Base-by-base conservation (phyloP, 2,113 vertebrate genomes). In the Phylloscopus whistleri region DNA sequence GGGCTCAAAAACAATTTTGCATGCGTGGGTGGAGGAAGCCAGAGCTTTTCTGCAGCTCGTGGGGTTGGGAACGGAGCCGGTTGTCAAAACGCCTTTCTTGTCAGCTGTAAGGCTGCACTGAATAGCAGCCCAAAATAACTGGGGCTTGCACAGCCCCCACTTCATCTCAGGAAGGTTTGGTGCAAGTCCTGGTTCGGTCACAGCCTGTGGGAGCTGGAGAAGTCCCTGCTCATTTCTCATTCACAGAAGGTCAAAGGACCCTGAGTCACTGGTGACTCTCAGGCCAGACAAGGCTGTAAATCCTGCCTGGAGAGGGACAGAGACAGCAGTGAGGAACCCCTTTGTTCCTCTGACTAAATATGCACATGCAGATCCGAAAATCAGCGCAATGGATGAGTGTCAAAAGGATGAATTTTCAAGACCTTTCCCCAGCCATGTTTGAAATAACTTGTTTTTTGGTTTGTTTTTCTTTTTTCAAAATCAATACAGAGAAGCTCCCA, bases 1-100 rank as follows among this genome's bases (percentile, higher is more conserved):
- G 80, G 97, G 96, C 96, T 98, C 84, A 70, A 89, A 91, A 94
- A 93, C 92, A 95, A 87, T 96, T 95, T 95, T 84, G 89, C 95
- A 95, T 79, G 44, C 16, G 88, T 95, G 89, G 96, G 96, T 80
- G 86, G 92, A 94, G 94, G 91, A 81, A 94, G 90, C 58, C 46
- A 9, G 64, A 87, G 92, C 49, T 84, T 91, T 89, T 92, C 53
- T 81, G 74, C 66, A 77, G 83, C 73, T 95, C 6, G 44, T 82
- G 69, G 93, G 85, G 93, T 23, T 83, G 70, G 84, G 88, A 91
- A 95, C 16, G 19, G 66, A 95, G 87, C 87, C 37, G 77, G 91
- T 60, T 96, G 93, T 95, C 90, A 96, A 52, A 76, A 94, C 49
- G 92, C 79, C 95, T 92, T 94, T 88, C 73, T 84, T 90, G 94